These are phyloP conservation scores for Protobothrops mucrosquamatus DNA, from an alignment of 2,113 vertebrate species.

Conservation along the genomic window DNA sequence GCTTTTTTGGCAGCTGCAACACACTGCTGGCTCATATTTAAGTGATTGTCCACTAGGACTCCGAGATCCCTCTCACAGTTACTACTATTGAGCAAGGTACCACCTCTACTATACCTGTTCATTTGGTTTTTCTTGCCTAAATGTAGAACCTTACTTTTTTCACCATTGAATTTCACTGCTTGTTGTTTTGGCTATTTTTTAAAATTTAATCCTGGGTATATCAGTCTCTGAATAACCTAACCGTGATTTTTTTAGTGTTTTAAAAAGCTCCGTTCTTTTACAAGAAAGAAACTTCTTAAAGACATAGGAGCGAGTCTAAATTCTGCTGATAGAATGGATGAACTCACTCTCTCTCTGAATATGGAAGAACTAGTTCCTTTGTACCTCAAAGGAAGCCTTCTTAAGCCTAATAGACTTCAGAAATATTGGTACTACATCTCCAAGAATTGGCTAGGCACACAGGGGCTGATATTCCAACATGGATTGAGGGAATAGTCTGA, in stretches of 20 bases:
- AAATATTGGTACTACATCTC: neutral
- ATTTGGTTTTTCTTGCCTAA: no score
- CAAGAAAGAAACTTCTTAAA: neutral
- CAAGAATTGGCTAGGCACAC: neutral
- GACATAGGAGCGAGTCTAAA: conserved; percentile 20
- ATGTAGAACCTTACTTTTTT: no score
- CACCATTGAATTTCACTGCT: neutral
- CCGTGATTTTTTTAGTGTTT: neutral
- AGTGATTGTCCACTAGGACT: no score
- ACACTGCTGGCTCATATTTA: no score
- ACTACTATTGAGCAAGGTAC: no score
- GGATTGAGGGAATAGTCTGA: neutral
- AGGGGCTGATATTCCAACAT: neutral
- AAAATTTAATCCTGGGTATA: neutral
- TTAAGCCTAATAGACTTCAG: neutral
- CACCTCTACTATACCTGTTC: no score
- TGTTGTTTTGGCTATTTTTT: neutral
- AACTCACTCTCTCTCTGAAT: conserved; percentile 17
- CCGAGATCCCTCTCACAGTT: no score
- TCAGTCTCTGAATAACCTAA: neutral
- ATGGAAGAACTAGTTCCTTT: neutral
- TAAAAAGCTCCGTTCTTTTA: neutral
- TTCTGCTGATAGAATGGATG: neutral
- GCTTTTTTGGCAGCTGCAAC: no score
- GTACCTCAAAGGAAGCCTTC: neutral